Evolutionary conservation across 2,888 invertebrate genomes (phyloP), one percentile per base, ranked within the genome.

Genomic region (Drosophila infuscata): DNA sequence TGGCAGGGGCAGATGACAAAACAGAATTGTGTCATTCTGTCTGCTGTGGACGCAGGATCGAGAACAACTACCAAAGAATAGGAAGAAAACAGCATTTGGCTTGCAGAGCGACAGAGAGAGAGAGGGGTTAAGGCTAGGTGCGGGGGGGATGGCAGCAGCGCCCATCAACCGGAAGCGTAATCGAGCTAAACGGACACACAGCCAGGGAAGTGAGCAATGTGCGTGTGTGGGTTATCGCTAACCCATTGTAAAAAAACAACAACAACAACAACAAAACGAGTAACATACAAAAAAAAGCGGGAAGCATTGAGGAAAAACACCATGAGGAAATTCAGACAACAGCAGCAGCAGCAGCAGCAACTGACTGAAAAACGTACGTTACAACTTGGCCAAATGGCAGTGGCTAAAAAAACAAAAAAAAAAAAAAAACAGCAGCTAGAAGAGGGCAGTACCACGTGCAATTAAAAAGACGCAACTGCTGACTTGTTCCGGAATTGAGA

Each of bases 131-230:
- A 58, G 69, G 62, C 36, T 51, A 25, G 49, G 38, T 53, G 17
- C 49, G 58, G 51, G 52, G 51, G 38, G 49, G 53, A 33, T 4
- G 33, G 51, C 7, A 35, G 48, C 20, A 57, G 57, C 57, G 38
- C 74, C 62, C 77, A 75, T 74, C 67, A 77, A 89, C 87, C 87
- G 87, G 87, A 88, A 91, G 91, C 91, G 90, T 88, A 89, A 91
- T 89, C 88, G 91, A 88, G 90, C 89, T 82, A 81, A 87, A 78
- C 84, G 83, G 74, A 81, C 74, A 83, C 70, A 75, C 70, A 77
- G 83, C 75, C 81, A 68, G 88, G 76, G 79, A 90, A 90, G 84
- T 86, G 84, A 75, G 72, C 82, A 87, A 76, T 78, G 77, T 74
- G 72, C 67, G 76, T 77, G 79, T 64, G 70, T 83, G 82, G 78